Conservation (phyloP, 2,888 invertebrate species). For the Thumatha senex region DNA sequence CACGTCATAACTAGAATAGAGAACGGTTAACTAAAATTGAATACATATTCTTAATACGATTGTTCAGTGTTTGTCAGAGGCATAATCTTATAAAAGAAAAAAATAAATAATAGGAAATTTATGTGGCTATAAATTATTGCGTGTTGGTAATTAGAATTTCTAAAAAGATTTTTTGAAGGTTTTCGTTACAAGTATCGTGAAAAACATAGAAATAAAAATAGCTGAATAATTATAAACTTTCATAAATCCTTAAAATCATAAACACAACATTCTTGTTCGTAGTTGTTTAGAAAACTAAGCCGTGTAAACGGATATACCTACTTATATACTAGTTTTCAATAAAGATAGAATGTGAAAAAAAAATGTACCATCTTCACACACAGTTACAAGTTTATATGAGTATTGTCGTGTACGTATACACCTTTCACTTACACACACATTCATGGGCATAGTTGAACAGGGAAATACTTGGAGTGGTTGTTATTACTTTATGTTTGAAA, state of each 20-base stretch:
- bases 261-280: conserved; percentile 39
- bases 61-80: no score
- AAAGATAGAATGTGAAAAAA: conserved; percentile 57
- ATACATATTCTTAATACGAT: no score
- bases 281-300: conserved; percentile 68
- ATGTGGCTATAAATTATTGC: no score
- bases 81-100: no score
- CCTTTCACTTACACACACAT: conserved; percentile 72
- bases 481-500: background rate
- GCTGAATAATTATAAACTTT: background rate
- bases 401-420: conserved; percentile 59
- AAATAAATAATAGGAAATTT: no score
- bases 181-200: no score
- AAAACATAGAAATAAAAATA: no score
- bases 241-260: conserved; percentile 37
- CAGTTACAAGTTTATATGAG: conserved; percentile 43
- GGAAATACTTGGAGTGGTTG: conserved; percentile 43
- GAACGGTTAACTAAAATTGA: no score
- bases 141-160: no score
- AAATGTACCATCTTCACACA: conserved; percentile 66
- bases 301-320: conserved; percentile 42
- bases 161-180: no score
- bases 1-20: no score
- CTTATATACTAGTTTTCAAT: conserved; percentile 75
- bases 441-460: conserved; percentile 32